Base-by-base conservation (phyloP, 2,888 invertebrate species). In the Lepidocyrtinus sp. region DNA sequence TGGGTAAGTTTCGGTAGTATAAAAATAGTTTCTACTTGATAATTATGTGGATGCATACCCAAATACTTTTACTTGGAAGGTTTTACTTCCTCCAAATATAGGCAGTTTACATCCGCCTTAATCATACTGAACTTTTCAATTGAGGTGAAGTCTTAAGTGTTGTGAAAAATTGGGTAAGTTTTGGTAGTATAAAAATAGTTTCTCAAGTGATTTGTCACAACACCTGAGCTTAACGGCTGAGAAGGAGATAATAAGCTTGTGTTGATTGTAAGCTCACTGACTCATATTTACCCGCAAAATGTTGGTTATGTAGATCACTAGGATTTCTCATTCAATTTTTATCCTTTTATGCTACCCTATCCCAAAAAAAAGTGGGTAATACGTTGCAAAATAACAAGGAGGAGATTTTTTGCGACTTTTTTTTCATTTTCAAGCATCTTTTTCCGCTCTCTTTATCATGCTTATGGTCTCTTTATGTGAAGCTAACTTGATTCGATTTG, bases 401-500 rank as follows among this genome's bases (percentile, higher is more conserved):
- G n/a, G n/a, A n/a, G n/a, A n/a, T n/a, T n/a, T n/a, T n/a, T n/a
- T n/a, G n/a, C n/a, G n/a, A n/a, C n/a, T n/a, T n/a, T n/a, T n/a
- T n/a, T n/a, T n/a, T n/a, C n/a, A n/a, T n/a, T n/a, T n/a, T n/a
- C n/a, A n/a, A n/a, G n/a, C 67, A 67, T 67, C 46, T 25, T 25
- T 69, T 69, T 75, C 68, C 62, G 68, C 69, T 75, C 63, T 61
- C 63, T 75, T 75, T 75, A 55, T 46, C 68, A 17, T 68, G 61
- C 46, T n/a, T n/a, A n/a, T n/a, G n/a, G n/a, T 46, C 68, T 36
- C 63, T 62, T 75, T 63, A 62, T 75, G 62, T 69, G 61, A 36
- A 69, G 62, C 69, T 50, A 19, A 45, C 36, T 45, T 75, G 75
- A 69, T 75, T 75, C 75, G 63, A 75, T 75, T n/a, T n/a, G n/a